Conservation (phyloP, 2,797 vertebrate genomes). For the Arremon aurantiirostris region DNA sequence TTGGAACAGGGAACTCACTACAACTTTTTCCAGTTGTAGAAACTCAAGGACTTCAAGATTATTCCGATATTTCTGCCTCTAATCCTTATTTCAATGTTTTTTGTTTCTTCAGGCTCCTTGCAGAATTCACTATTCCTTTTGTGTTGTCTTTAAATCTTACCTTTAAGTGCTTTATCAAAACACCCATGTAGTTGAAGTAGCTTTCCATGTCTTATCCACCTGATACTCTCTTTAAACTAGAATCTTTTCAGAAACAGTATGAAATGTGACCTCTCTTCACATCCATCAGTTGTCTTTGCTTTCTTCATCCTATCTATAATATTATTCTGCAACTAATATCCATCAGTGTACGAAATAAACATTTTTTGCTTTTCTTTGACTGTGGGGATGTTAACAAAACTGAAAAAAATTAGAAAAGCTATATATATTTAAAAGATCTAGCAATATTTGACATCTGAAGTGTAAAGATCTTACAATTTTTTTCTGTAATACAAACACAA, state of each 20-base stretch:
- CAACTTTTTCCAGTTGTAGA: background rate
- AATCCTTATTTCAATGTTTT: background rate
- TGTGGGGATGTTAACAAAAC: background rate
- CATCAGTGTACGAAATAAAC: background rate
- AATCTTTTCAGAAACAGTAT: background rate
- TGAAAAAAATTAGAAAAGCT: background rate
- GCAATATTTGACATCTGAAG: background rate
- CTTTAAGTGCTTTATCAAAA: slow-evolving; percentile 13
- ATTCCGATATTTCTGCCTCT: background rate
- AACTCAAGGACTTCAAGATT: background rate
- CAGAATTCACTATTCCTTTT: background rate
- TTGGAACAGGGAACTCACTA: background rate
- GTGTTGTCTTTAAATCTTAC: background rate
- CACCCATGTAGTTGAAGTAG: background rate
- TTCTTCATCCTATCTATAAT: background rate
- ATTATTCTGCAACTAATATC: background rate
- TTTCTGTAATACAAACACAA: background rate
- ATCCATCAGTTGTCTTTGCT: background rate
- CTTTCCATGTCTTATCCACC: background rate
- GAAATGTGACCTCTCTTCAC: background rate
- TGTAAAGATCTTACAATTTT: background rate
- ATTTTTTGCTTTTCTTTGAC: background rate
- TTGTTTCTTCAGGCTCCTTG: background rate
- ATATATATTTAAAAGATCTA: background rate
- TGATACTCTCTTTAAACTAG: background rate